These are phyloP conservation scores for Hemibagrus guttatus DNA, from an alignment of 2,797 vertebrate genomes.

Conservation along the genomic window DNA sequence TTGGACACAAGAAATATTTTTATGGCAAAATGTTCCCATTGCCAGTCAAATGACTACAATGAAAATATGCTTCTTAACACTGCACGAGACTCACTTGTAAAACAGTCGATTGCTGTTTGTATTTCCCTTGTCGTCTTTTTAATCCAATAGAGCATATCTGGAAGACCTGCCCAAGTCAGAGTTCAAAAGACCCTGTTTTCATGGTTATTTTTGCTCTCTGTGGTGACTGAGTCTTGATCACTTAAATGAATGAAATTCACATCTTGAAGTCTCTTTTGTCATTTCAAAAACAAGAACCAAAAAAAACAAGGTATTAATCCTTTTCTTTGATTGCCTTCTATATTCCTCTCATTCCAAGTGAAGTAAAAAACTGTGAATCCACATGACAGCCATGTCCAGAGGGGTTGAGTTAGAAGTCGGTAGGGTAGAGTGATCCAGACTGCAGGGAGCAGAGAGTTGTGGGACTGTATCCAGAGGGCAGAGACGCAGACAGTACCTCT, in stretches of 20 bases:
- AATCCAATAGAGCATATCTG: constrained; percentile 61
- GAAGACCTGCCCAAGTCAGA: constrained; percentile 55
- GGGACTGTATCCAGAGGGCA: constrained; percentile 78
- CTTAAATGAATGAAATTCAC: constrained; percentile 47
- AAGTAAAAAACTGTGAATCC: constrained; percentile 57
- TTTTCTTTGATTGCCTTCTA: constrained; percentile 56
- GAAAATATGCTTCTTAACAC: constrained; percentile 22
- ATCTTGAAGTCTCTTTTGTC: neutral
- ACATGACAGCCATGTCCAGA: constrained; percentile 58
- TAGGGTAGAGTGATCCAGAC: constrained; percentile 49
- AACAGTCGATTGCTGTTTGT: constrained; percentile 60
- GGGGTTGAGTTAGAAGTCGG: constrained; percentile 52
- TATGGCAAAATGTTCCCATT: too few relatives aligned
- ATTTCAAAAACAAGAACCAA: constrained; percentile 59
- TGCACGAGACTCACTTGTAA: constrained; percentile 49
- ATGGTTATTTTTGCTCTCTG: constrained; percentile 39
- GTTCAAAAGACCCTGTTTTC: neutral
- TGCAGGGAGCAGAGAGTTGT: constrained; percentile 62
- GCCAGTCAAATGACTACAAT: constrained; percentile 19
- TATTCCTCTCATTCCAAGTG: constrained; percentile 62
- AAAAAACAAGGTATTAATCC: constrained; percentile 60
- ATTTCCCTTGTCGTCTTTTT: constrained; percentile 52
- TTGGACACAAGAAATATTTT: too few relatives aligned
- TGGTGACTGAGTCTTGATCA: constrained; percentile 24
- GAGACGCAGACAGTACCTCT: constrained; percentile 75